A percentile compares a stretch with the other conserved stretches of the same genome.
These are phyloP conservation scores for Chaetodon trifasciatus DNA, from an alignment of 2,797 vertebrate species.

Conservation along the genomic window DNA sequence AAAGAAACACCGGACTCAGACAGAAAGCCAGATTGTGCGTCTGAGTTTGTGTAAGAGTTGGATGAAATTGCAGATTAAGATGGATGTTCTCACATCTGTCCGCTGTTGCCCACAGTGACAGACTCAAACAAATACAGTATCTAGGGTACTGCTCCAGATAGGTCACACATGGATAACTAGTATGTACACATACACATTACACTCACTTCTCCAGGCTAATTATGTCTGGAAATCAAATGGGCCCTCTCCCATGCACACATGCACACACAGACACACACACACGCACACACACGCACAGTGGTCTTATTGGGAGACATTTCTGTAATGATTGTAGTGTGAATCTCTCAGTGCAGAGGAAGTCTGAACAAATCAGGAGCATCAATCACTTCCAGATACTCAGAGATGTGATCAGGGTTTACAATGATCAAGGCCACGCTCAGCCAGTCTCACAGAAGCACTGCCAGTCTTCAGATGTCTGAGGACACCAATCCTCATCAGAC, in stretches of 20 bases:
- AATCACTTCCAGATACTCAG: constrained; percentile 59
- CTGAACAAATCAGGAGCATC: constrained; percentile 53
- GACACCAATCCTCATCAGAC: constrained; percentile 12
- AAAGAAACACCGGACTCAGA: constrained; percentile 40
- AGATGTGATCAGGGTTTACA: constrained; percentile 28
- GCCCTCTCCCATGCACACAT: neutral
- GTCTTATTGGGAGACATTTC: constrained; percentile 8
- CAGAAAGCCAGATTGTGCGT: too few relatives aligned
- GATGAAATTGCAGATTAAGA: constrained; percentile 18
- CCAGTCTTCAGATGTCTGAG: constrained; percentile 10
- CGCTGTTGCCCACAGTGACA: neutral
- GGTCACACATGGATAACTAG: neutral
- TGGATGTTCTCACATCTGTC: constrained; percentile 2
- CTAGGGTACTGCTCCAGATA: too few relatives aligned
- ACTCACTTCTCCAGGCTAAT: neutral
- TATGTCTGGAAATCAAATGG: neutral
- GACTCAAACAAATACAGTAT: neutral
- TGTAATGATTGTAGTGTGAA: constrained; percentile 36
- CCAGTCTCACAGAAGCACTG: constrained; percentile 26
- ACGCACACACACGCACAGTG: neutral
- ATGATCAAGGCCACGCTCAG: constrained; percentile 33
- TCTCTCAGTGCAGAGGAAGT: constrained; percentile 29
- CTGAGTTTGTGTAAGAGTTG: constrained; percentile 5
- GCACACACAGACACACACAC: constrained; percentile 17
- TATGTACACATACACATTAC: neutral